These are phyloP conservation scores for Apis cerana DNA, from an alignment of 1,140 invertebrate species.

Conservation along the genomic window DNA sequence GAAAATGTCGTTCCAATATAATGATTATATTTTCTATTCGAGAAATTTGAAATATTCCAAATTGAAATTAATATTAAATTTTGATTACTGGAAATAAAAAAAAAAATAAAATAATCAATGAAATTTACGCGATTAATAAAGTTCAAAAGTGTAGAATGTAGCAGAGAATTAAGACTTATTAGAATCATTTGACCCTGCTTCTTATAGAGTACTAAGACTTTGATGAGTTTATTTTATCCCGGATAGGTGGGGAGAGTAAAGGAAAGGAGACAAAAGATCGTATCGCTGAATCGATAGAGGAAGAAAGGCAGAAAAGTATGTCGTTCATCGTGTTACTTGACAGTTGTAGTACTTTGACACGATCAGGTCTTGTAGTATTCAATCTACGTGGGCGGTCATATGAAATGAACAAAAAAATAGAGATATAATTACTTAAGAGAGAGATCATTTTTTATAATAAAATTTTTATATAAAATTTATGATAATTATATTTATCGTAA, in stretches of 20 bases:
- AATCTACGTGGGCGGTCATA: slow-evolving; percentile 49
- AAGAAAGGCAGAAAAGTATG: slow-evolving; percentile 50
- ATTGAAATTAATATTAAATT: not conserved
- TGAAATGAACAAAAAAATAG: slow-evolving; percentile 38
- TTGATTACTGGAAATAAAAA: not conserved
- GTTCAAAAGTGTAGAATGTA: slow-evolving; percentile 62
- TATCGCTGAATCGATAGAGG: slow-evolving; percentile 18
- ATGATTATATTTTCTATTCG: not conserved
- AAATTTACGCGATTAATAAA: slow-evolving; percentile 35
- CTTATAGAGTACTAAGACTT: slow-evolving; percentile 60
- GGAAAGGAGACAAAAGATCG: slow-evolving; percentile 26
- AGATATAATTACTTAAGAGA: slow-evolving; percentile 1
- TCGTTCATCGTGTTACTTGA: slow-evolving; percentile 39
- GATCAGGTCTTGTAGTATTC: slow-evolving; percentile 42
- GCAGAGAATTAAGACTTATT: slow-evolving; percentile 75
- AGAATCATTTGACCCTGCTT: slow-evolving; percentile 77
- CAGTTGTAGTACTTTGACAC: slow-evolving; percentile 55
- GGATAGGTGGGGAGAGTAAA: slow-evolving; percentile 31
- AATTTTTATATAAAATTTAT: too few relatives aligned
- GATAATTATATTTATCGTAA: not conserved
- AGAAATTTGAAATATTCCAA: not conserved
- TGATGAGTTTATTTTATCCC: slow-evolving; percentile 68
- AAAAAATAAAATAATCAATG: not conserved
- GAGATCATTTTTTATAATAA: not conserved
- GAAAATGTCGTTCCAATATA: not conserved